A percentile compares a stretch with the other conserved stretches of the same genome.
phyloP scores from a whole-genome alignment of 2,888 invertebrate genomes.

The Shargacucullia verbasci region DNA sequence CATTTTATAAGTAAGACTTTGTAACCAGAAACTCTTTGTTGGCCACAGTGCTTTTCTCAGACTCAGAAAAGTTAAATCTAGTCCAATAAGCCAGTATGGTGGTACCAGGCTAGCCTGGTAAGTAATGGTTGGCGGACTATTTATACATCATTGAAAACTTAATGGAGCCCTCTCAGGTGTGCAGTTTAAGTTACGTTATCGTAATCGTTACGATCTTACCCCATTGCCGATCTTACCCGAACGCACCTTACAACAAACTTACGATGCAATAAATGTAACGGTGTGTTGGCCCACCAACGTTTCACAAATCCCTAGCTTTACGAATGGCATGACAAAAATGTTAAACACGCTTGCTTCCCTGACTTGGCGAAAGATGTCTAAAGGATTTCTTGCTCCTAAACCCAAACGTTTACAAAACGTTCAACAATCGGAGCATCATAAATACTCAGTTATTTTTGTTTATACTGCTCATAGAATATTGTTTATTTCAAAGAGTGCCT shows the following conservation, averaged over 20 bases:
- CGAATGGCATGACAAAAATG: slow-evolving; percentile 52
- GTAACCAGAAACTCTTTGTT: too few species aligned
- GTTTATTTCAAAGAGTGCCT: slow-evolving; percentile 60
- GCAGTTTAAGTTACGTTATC: too few species aligned
- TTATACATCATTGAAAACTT: too few species aligned
- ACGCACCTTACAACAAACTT: slow-evolving; percentile 21
- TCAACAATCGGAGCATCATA: slow-evolving; percentile 37
- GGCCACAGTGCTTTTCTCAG: too few species aligned
- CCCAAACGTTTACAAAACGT: slow-evolving; percentile 45
- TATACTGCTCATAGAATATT: slow-evolving; percentile 56
- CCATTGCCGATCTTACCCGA: slow-evolving; percentile 12
- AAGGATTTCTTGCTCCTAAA: slow-evolving; percentile 50
- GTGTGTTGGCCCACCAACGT: slow-evolving; percentile 20
- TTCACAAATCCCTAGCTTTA: slow-evolving; percentile 49
- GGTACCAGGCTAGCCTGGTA: too few species aligned
- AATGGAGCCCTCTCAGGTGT: too few species aligned
- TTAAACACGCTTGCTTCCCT: slow-evolving; percentile 36
- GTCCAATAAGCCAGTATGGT: too few species aligned
- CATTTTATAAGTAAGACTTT: too few species aligned
- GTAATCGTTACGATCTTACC: too few species aligned
- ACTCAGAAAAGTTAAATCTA: too few species aligned
- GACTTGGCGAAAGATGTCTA: slow-evolving; percentile 44
- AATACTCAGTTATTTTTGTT: slow-evolving; percentile 53
- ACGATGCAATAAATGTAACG: slow-evolving; percentile 27
- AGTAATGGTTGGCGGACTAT: too few species aligned